These are phyloP conservation scores for Bucco capensis DNA, from an alignment of 2,113 vertebrate genomes.

Conservation along the genomic window DNA sequence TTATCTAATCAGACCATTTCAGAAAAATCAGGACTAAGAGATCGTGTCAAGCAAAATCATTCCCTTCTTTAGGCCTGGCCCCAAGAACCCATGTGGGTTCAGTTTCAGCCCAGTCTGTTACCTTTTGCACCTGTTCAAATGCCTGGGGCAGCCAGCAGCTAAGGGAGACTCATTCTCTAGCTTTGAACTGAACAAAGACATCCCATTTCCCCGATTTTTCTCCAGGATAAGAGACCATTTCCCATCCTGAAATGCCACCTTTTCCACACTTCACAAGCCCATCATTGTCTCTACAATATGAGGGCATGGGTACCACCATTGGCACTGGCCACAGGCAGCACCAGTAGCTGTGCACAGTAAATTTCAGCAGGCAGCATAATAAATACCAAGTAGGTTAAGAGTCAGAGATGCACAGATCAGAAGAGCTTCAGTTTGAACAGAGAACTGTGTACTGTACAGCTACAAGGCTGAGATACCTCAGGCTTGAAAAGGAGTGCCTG, in stretches of 20 bases:
- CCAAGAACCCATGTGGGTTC: neutral
- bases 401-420: rapidly evolving
- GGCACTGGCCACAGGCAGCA: neutral
- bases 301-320: rapidly evolving
- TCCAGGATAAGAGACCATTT: neutral
- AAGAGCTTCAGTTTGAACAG: neutral
- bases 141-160: neutral
- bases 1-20: neutral
- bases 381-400: neutral
- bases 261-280: neutral
- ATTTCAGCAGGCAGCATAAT: neutral
- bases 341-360: neutral
- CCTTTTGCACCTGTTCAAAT: neutral
- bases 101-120: neutral
- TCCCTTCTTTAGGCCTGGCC: neutral
- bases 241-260: neutral
- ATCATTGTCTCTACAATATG: neutral
- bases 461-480: neutral
- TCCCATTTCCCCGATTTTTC: neutral
- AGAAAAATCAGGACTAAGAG: neutral
- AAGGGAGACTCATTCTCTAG: neutral
- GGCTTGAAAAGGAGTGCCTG: neutral
- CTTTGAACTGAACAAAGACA: neutral
- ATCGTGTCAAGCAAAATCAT: neutral
- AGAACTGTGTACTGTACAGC: neutral